A percentile compares a stretch with the other conserved stretches of the same genome.
Conservation (phyloP, 2,113 vertebrate species). For the Hoplias malabaricus region DNA sequence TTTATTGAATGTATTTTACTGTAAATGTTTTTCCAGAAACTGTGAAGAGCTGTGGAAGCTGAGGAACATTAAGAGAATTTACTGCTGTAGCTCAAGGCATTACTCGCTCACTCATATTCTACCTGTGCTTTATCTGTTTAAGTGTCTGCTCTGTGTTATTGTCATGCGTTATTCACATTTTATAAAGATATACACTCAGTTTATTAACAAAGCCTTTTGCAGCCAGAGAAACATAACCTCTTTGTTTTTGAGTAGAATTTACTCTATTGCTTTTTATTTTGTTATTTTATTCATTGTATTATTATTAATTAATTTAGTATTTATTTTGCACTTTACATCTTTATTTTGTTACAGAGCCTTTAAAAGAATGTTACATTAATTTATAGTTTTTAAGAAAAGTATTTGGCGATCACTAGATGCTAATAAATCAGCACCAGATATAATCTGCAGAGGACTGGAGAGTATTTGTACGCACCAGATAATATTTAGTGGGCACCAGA, state of each 20-base stretch:
- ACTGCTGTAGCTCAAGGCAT: not conserved
- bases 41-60: conserved; percentile 4
- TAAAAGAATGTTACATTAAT: conserved; percentile 36
- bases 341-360: conserved; percentile 50
- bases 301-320: conserved; percentile 30
- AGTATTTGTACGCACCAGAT: too few species aligned
- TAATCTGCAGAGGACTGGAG: too few species aligned
- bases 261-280: too few species aligned
- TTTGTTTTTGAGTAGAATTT: not conserved
- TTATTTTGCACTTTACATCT: conserved; percentile 39
- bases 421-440: too few species aligned
- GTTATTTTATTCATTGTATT: not conserved
- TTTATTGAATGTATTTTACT: too few species aligned
- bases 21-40: conserved; percentile 1
- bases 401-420: too few species aligned
- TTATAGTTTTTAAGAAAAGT: too few species aligned
- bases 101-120: not conserved
- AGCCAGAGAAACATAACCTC: not conserved
- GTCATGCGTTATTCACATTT: not conserved
- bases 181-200: not conserved
- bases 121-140: conserved; percentile 1
- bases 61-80: not conserved
- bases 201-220: not conserved
- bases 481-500: too few species aligned
- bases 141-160: not conserved